A percentile compares a stretch with the other conserved stretches of the same genome.
Evolutionary conservation across 2,797 vertebrate genomes (phyloP).

Genomic region (Mormyrops boulengeri): DNA sequence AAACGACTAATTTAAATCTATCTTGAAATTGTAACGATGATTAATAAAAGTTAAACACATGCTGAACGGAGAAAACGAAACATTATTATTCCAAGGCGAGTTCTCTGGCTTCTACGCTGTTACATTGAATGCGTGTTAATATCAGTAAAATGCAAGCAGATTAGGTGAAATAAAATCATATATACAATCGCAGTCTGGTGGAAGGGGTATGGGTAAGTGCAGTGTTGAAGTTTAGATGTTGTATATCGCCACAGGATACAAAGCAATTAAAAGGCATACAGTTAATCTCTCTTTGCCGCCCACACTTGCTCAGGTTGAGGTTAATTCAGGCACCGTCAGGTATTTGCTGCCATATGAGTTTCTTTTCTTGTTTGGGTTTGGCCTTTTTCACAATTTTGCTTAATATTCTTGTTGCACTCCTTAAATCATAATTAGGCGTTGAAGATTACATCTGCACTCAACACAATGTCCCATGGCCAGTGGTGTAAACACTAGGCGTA

Average conservation of each 20-base stretch:
- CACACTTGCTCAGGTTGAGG: neutral
- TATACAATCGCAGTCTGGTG: neutral
- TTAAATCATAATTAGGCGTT: neutral
- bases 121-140: neutral
- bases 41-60: neutral
- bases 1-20: neutral
- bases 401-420: neutral
- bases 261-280: neutral
- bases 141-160: neutral
- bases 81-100: neutral
- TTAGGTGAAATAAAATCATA: neutral
- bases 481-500: neutral
- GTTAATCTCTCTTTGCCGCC: neutral
- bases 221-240: neutral
- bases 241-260: neutral
- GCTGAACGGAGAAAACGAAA: neutral
- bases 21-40: neutral
- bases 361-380: neutral
- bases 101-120: neutral
- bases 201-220: neutral
- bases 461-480: neutral
- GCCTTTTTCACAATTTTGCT: neutral
- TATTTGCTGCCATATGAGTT: neutral
- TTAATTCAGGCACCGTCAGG: neutral
- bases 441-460: neutral